Base-by-base conservation (phyloP, 1,140 invertebrate species). In the Bacillus rossius region DNA sequence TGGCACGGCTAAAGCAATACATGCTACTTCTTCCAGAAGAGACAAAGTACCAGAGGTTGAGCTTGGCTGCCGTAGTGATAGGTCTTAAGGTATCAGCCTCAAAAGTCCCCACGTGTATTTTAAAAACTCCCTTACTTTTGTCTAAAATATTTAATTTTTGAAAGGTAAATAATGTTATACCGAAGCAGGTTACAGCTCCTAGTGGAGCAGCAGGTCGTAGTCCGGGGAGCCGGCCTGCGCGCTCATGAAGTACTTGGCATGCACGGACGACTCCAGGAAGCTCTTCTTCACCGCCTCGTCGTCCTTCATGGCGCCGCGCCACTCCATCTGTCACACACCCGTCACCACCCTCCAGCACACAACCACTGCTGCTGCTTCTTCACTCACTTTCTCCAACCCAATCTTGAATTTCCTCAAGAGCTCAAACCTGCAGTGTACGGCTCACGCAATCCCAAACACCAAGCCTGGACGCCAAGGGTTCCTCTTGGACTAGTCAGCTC, bases 191-290 rank as follows among this genome's bases (percentile, higher is more conserved):
- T n/a, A n/a, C n/a, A n/a, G n/a, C n/a, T n/a, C n/a, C n/a, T n/a
- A n/a, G n/a, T n/a, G n/a, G n/a, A n/a, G n/a, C 19, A 84, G 64
- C 64, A 86, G 75, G 66, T 90, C 87, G 65, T 88, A 91, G 61
- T 90, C 79, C 13, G 85, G 79, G 57, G 75, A 72, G 13, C 86
- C 87, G 57, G 81, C 81, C 20, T 81, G 74, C 34, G 79, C 76
- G 13, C 83, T 83, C 59, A 79, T 77, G n/a, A 86, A 79, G 60
- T 85, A 91, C 66, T 88, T 86, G 16, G 82, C 80, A 68, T 92
- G 88, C 10, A 79, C 78, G 56, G 87, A 82, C 1, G 83, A 73
- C 56, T 85, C 77, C 50, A 91, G 71, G 47, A 79, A 83, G 62
- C 81, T 84, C 1, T 74, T 68, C 70, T 84, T 85, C 2, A 92